These are phyloP conservation scores for Choloepus hoffmanni DNA, from an alignment of 2,113 vertebrate species.

Conservation along the genomic window DNA sequence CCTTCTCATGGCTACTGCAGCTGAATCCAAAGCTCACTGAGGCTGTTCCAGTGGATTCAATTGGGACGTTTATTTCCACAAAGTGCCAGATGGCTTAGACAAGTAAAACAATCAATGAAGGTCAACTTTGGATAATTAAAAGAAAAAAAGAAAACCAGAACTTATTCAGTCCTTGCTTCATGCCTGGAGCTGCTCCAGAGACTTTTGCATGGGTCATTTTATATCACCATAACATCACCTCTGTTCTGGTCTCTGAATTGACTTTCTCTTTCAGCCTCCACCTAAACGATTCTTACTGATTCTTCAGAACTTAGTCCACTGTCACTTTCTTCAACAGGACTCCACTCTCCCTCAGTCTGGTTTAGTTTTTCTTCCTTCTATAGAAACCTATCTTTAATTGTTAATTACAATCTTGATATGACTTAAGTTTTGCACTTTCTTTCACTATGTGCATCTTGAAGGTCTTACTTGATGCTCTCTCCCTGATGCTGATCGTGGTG, in stretches of 20 bases:
- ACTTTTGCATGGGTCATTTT: not conserved
- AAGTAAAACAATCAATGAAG: not conserved
- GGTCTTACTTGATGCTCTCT: not conserved
- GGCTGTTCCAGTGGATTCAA: not conserved
- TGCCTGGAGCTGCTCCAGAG: not conserved
- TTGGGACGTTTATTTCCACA: not conserved
- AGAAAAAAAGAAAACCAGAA: not conserved
- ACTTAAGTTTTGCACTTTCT: not conserved
- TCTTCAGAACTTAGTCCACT: not conserved
- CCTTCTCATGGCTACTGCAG: not conserved
- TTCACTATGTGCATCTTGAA: not conserved
- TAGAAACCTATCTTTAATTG: not conserved
- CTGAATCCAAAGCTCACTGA: not conserved
- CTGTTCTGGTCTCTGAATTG: not conserved
- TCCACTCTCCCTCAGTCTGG: not conserved
- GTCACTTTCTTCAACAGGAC: not conserved
- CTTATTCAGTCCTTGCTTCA: not conserved
- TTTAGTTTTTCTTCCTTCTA: not conserved
- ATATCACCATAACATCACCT: no score
- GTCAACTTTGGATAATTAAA: not conserved
- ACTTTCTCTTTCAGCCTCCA: not conserved
- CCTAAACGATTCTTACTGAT: not conserved
- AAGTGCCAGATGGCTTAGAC: not conserved
- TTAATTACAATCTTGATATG: not conserved
- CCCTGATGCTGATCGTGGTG: not conserved